Percentiles rank a stretch among this genome's conserved stretches.
phyloP scores from a whole-genome alignment of 2,888 invertebrate species.

The Lochmaea crataegi region DNA sequence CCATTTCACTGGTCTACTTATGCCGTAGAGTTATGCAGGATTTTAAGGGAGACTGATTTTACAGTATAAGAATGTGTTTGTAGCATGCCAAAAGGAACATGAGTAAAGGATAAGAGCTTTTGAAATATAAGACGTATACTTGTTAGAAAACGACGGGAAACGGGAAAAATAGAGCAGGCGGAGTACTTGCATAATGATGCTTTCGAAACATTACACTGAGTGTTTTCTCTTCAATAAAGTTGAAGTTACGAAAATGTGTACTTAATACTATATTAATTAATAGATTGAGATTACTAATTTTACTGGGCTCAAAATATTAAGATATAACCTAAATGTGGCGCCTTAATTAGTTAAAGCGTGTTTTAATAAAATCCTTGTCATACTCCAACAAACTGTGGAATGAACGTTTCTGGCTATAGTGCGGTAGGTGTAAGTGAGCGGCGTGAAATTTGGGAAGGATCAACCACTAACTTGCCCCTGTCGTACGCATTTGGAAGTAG shows the following conservation, averaged over 20 bases:
- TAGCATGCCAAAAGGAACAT: constrained; percentile 18
- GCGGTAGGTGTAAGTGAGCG: too few relatives aligned
- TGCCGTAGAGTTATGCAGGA: constrained; percentile 28
- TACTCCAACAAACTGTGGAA: too few relatives aligned
- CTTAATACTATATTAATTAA: not conserved
- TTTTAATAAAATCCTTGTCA: too few relatives aligned
- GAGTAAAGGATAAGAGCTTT: constrained; percentile 21
- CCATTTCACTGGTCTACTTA: constrained; percentile 32
- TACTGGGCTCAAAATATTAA: too few relatives aligned
- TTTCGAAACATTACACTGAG: not conserved
- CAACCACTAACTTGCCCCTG: too few relatives aligned
- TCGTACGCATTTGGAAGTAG: too few relatives aligned
- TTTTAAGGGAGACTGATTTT: constrained; percentile 32
- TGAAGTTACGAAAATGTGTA: not conserved
- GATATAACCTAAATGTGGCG: too few relatives aligned
- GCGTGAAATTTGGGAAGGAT: too few relatives aligned
- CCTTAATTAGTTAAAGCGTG: too few relatives aligned
- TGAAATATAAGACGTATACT: constrained; percentile 10
- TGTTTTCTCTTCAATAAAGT: not conserved
- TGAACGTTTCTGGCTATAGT: too few relatives aligned
- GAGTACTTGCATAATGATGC: not conserved
- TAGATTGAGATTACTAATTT: too few relatives aligned
- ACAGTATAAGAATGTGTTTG: constrained; percentile 20
- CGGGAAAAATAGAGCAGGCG: not conserved
- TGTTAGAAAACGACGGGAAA: not conserved